Percentiles rank a stretch among this genome's conserved stretches.
phyloP scores from a whole-genome alignment of 2,888 invertebrate genomes.

The Cryptus armator region DNA sequence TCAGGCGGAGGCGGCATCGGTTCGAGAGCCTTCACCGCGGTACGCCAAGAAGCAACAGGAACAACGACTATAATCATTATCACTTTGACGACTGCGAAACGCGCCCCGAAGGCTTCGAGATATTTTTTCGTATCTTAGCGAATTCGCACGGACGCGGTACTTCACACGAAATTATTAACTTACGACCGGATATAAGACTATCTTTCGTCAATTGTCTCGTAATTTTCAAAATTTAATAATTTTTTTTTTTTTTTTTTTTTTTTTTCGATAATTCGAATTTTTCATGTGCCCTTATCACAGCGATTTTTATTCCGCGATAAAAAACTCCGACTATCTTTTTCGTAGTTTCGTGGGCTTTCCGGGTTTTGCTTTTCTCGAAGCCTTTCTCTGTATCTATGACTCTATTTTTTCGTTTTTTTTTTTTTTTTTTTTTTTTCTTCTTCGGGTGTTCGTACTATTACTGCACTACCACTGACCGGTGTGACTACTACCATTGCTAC shows the following conservation, averaged over 20 bases:
- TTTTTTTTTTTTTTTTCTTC: constrained; percentile 50
- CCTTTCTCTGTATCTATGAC: constrained; percentile 64
- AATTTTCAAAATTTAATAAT: no score
- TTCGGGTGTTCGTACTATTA: constrained; percentile 44
- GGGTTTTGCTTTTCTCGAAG: constrained; percentile 51
- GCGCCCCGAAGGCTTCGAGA: not conserved
- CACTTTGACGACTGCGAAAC: constrained; percentile 1
- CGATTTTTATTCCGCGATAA: constrained; percentile 61
- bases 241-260: constrained; percentile 75
- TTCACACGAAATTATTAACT: no score
- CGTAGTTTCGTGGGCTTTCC: constrained; percentile 17
- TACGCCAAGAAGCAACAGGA: constrained; percentile 1
- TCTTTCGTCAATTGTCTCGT: no score
- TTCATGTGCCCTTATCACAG: constrained; percentile 77
- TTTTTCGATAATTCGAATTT: constrained; percentile 76
- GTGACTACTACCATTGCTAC: not conserved
- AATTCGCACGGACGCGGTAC: not conserved
- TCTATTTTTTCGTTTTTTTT: constrained; percentile 20
- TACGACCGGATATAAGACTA: not conserved
- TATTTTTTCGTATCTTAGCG: not conserved
- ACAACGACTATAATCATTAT: not conserved
- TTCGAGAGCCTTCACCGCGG: constrained; percentile 50
- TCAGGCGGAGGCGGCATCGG: constrained; percentile 7
- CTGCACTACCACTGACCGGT: constrained; percentile 30
- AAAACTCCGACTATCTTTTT: constrained; percentile 38